phyloP scores from a whole-genome alignment of 1,140 invertebrate genomes.

The Musca domestica region DNA sequence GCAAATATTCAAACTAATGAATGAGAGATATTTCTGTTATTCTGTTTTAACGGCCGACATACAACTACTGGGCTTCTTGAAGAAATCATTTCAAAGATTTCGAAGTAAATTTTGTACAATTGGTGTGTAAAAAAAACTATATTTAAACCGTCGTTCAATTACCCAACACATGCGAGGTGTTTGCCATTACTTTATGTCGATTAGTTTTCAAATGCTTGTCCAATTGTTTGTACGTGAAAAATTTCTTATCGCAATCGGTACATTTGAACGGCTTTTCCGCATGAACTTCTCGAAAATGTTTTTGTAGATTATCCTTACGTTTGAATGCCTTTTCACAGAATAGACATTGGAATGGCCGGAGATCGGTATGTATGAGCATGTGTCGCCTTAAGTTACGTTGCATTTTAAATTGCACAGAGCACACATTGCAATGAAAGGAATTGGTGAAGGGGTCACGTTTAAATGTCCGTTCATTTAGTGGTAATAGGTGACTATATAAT shows the following conservation, averaged over 20 bases:
- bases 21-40: too few relatives aligned
- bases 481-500: background rate
- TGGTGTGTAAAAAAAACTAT: too few relatives aligned
- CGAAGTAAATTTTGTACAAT: too few relatives aligned
- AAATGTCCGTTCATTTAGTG: background rate
- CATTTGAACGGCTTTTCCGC: background rate
- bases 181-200: background rate
- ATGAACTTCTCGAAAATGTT: constrained; percentile 7
- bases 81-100: too few relatives aligned
- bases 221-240: background rate
- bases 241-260: constrained; percentile 4
- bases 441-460: background rate
- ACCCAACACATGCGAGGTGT: too few relatives aligned
- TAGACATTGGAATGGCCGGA: background rate
- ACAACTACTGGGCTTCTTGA: too few relatives aligned
- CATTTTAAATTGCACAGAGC: constrained; percentile 4
- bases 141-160: too few relatives aligned
- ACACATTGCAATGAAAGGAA: background rate
- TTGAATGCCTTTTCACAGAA: background rate
- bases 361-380: constrained; percentile 1
- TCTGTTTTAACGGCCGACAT: too few relatives aligned
- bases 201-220: background rate
- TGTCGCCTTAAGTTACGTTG: constrained; percentile 10
- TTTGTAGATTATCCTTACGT: constrained; percentile 11
- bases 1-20: too few relatives aligned